phyloP scores from a whole-genome alignment of 2,113 vertebrate genomes.

The Tachuris rubrigastra region DNA sequence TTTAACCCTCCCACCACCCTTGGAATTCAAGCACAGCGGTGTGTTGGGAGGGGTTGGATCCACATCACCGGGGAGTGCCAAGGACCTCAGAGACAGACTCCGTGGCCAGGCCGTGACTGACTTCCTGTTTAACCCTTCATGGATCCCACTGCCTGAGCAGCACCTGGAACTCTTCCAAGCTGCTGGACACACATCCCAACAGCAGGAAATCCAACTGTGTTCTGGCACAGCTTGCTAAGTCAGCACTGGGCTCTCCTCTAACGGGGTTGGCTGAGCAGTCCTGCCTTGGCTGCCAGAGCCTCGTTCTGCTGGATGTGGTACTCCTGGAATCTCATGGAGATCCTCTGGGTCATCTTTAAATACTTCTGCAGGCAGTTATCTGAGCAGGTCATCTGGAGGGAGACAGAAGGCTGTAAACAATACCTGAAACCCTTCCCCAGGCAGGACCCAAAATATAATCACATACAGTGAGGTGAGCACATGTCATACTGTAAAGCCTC shows the following conservation, averaged over 20 bases:
- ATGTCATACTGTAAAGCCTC: neutral
- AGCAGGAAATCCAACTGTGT: neutral
- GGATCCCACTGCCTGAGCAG: conserved; percentile 19
- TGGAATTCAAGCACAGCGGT: conserved; percentile 21
- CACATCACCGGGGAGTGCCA: neutral
- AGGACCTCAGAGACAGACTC: neutral
- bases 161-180: neutral
- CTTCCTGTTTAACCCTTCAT: conserved; percentile 11
- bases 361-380: conserved; percentile 98
- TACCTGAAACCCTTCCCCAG: neutral
- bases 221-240: neutral
- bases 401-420: conserved; percentile 2
- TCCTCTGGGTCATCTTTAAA: conserved; percentile 98
- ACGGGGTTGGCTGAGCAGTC: conserved; percentile 86
- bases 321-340: conserved; percentile 98
- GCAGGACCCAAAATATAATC: neutral
- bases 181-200: neutral
- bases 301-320: conserved; percentile 99
- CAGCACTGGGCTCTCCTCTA: conserved; percentile 43
- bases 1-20: conserved; percentile 22
- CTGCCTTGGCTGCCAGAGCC: conserved; percentile 94
- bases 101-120: neutral
- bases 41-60: neutral
- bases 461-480: neutral
- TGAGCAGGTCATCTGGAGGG: conserved; percentile 85